phyloP scores from a whole-genome alignment of 2,113 vertebrate genomes.

The Pionites leucogaster region DNA sequence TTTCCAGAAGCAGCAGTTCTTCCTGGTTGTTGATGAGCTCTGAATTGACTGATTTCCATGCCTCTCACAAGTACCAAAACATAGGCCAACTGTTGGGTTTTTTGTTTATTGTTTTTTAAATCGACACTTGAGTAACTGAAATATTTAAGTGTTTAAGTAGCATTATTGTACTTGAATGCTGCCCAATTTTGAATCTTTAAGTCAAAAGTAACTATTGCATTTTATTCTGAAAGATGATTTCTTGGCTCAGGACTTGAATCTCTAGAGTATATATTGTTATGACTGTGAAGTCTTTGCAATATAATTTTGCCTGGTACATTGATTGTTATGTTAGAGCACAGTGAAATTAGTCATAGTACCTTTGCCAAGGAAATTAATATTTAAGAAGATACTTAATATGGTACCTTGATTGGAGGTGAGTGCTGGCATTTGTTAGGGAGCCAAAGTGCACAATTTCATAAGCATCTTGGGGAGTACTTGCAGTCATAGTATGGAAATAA shows the following conservation, averaged over 20 bases:
- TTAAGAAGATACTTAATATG: not conserved
- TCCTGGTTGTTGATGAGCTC: not conserved
- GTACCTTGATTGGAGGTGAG: not conserved
- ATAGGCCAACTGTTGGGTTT: not conserved
- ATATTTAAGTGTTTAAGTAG: not conserved
- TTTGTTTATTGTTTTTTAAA: not conserved
- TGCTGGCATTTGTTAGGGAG: not conserved
- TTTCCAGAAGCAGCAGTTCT: not conserved
- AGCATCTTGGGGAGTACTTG: not conserved
- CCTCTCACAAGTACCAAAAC: not conserved
- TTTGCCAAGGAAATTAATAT: not conserved
- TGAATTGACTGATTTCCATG: not conserved
- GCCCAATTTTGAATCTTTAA: not conserved
- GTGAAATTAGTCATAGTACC: not conserved
- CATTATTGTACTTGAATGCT: not conserved
- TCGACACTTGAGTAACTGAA: not conserved
- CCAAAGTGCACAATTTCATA: not conserved
- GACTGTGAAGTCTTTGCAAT: not conserved
- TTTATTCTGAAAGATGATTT: not conserved
- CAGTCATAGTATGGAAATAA: not conserved
- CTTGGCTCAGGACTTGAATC: not conserved
- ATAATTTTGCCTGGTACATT: not conserved
- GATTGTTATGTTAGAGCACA: not conserved
- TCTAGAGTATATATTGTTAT: not conserved
- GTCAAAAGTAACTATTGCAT: not conserved